phyloP scores from a whole-genome alignment of 2,888 invertebrate species.

The Eugnorisma glareosa region DNA sequence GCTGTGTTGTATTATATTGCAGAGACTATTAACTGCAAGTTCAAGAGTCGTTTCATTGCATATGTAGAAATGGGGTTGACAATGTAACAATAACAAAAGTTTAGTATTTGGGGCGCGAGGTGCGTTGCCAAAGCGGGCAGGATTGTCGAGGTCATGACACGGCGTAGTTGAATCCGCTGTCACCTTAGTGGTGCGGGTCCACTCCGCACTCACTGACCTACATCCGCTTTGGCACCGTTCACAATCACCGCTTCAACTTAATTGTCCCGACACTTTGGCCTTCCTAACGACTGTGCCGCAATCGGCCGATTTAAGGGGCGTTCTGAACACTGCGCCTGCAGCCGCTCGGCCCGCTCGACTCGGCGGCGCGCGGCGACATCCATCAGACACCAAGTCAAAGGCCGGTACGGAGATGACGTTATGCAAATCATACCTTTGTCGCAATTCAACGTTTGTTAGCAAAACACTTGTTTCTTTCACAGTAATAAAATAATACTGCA shows the following conservation, averaged over 20 bases:
- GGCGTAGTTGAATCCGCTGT: constrained; percentile 77
- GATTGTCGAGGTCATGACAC: constrained; percentile 79
- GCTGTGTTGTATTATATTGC: constrained; percentile 57
- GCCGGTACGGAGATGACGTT: constrained; percentile 82
- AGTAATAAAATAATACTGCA: constrained; percentile 73
- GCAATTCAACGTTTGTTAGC: constrained; percentile 81
- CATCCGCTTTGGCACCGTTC: constrained; percentile 90
- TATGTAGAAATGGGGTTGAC: constrained; percentile 55
- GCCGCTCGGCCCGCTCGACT: constrained; percentile 74
- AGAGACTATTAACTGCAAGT: constrained; percentile 55
- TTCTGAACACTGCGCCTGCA: constrained; percentile 78
- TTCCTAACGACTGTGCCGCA: constrained; percentile 89
- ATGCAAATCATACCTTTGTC: constrained; percentile 82
- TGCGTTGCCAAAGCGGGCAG: constrained; percentile 80
- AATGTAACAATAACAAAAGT: constrained; percentile 66
- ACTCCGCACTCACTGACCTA: constrained; percentile 88
- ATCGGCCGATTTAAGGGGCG: constrained; percentile 88
- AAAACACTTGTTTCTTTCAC: constrained; percentile 75
- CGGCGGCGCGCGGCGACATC: constrained; percentile 73
- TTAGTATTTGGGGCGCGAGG: constrained; percentile 68
- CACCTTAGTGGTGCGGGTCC: constrained; percentile 85
- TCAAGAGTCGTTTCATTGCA: constrained; percentile 52
- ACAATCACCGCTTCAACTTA: constrained; percentile 90
- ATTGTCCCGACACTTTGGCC: constrained; percentile 90
- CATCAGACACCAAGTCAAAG: constrained; percentile 78